phyloP scores from a whole-genome alignment of 2,888 invertebrate species.

The Eristalis intricaria region DNA sequence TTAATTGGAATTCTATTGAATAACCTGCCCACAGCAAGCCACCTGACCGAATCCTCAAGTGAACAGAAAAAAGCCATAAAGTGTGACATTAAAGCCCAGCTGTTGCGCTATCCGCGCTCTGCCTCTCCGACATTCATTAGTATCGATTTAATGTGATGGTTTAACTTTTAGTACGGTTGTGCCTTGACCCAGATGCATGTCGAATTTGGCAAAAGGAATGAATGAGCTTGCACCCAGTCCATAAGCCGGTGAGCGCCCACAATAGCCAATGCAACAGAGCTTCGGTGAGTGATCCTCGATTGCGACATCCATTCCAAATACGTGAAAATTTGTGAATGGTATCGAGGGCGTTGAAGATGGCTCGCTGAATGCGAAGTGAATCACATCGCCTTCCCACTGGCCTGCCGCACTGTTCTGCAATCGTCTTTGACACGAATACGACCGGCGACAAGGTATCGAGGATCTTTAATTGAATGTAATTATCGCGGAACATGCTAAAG shows the following conservation, averaged over 20 bases:
- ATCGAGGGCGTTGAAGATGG: neutral
- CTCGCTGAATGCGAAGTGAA: neutral
- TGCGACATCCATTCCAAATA: neutral
- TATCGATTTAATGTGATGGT: neutral
- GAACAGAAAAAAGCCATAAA: neutral
- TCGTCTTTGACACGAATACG: neutral
- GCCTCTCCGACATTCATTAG: neutral
- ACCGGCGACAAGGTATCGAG: conserved; percentile 9
- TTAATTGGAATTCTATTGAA: neutral
- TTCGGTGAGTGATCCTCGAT: neutral
- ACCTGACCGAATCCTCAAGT: neutral
- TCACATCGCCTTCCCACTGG: neutral
- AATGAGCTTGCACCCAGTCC: neutral
- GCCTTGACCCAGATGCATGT: conserved; percentile 34
- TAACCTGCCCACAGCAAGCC: neutral
- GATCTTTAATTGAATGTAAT: conserved; percentile 45
- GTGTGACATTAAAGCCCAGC: neutral
- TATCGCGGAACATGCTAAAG: conserved; percentile 34
- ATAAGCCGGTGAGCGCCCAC: neutral
- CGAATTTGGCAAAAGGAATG: conserved; percentile 10
- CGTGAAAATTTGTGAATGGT: neutral
- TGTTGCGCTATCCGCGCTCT: neutral
- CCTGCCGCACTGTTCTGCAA: neutral
- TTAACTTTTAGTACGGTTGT: neutral
- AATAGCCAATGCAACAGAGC: neutral